Evolutionary conservation across 2,113 vertebrate genomes (phyloP).

Genomic region (Pelodiscus sinensis): DNA sequence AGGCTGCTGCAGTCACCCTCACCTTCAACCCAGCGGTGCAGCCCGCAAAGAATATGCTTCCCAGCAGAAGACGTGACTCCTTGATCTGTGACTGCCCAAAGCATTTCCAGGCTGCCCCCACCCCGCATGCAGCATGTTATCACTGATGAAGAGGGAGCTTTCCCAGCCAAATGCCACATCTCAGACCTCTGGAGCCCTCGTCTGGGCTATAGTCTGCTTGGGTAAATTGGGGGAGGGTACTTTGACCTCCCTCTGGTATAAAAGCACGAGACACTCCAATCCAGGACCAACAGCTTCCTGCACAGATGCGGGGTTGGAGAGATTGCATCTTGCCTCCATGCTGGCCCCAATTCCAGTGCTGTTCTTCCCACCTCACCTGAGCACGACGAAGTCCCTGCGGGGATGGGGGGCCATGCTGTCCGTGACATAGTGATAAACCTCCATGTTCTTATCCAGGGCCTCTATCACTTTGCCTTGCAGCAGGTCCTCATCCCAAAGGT

Average conservation of each 20-base stretch:
- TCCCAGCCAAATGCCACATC: background rate
- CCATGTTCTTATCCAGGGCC: slow-evolving; percentile 81
- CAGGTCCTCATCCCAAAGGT: slow-evolving; percentile 90
- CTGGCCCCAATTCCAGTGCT: background rate
- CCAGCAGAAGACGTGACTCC: background rate
- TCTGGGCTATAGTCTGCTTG: background rate
- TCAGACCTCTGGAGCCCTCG: background rate
- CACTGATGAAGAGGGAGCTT: background rate
- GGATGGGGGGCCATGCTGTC: slow-evolving; percentile 91
- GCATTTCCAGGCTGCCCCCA: background rate
- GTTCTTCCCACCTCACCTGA: slow-evolving; percentile 76
- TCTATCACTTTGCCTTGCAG: slow-evolving; percentile 85
- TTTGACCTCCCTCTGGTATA: background rate
- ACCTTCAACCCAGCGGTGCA: background rate
- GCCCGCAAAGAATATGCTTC: background rate
- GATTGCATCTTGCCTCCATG: background rate
- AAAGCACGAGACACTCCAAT: background rate
- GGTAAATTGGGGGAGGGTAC: background rate
- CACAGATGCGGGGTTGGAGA: background rate
- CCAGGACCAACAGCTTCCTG: background rate
- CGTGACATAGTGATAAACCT: slow-evolving; percentile 85
- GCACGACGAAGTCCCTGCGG: slow-evolving; percentile 83
- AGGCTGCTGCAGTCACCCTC: background rate
- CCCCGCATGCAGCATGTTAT: background rate
- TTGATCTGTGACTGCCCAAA: background rate